phyloP scores from a whole-genome alignment of 1,140 invertebrate species.

The Chrysopa pallens region DNA sequence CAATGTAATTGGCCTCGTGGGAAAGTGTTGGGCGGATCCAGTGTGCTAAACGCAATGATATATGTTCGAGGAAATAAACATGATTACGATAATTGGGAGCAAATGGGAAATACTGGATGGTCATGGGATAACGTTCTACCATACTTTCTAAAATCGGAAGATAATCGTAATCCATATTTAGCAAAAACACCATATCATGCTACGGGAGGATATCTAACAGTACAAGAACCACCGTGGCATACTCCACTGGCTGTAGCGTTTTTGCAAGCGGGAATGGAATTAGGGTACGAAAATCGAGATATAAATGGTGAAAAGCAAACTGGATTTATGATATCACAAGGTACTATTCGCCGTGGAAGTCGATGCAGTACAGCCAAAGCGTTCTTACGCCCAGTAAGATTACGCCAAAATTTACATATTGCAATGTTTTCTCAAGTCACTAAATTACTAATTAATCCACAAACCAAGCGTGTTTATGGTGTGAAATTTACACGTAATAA shows the following conservation, averaged over 20 bases:
- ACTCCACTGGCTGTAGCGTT: constrained; percentile 65
- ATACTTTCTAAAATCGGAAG: constrained; percentile 79
- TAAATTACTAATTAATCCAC: constrained; percentile 43
- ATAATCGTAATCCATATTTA: constrained; percentile 67
- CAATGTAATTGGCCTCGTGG: constrained; percentile 77
- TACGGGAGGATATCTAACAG: constrained; percentile 62
- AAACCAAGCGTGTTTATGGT: constrained; percentile 49
- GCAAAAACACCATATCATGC: constrained; percentile 53
- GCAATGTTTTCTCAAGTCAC: constrained; percentile 60
- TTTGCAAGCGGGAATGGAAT: constrained; percentile 56
- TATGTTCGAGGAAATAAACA: constrained; percentile 81
- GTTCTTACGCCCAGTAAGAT: constrained; percentile 62
- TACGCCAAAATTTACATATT: constrained; percentile 64
- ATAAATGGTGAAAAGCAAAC: constrained; percentile 68
- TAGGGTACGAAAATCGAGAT: constrained; percentile 65
- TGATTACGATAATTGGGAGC: constrained; percentile 86
- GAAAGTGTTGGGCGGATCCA: constrained; percentile 81
- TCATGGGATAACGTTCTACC: constrained; percentile 70
- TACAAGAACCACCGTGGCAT: constrained; percentile 66
- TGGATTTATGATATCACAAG: constrained; percentile 71
- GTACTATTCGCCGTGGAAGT: constrained; percentile 65
- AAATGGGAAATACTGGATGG: constrained; percentile 77
- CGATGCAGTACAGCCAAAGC: constrained; percentile 80
- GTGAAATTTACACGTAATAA: constrained; percentile 55
- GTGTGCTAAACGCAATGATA: constrained; percentile 88